Base-by-base conservation (phyloP, 2,888 invertebrate genomes). In the Dynastes maya region DNA sequence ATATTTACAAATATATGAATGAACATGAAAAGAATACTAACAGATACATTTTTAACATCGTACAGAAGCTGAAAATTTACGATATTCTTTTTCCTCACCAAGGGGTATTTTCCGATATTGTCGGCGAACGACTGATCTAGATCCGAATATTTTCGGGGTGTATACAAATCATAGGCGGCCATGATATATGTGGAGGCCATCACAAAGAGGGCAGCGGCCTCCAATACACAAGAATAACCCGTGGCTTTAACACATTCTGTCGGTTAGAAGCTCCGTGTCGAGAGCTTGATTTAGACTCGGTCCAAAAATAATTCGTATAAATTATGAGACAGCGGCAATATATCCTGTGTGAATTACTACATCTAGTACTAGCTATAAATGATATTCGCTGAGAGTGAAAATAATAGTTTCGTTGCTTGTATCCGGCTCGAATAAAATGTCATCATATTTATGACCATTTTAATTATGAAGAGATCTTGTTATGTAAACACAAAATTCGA, bases 151-250 rank as follows among this genome's bases (percentile, higher is more conserved):
- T 78, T 78, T 71, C 55, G 63, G 77, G 71, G 79, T 72, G 77
- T 77, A 67, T 76, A 80, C 81, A 82, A 83, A 83, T 83, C 82
- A 80, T 75, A 55, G 77, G 49, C 82, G 85, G 87, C 88, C 88
- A 88, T 88, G 86, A 88, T 87, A 84, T 84, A 86, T 86, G 79
- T 80, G 87, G 88, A 87, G 87, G 88, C 88, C 88, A 88, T 88
- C 85, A 86, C 87, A 85, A 87, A 88, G 86, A 87, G 88, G 88
- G 88, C 88, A 88, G 88, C 87, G 88, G 88, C 88, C 83, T 83
- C 80, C 80, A 80, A 81, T 81, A 83, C 83, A 83, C 83, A 84
- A 83, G 85, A 86, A 86, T 86, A 86, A 85, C 85, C 82, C 85
- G 84, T 86, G 85, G 85, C 85, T 86, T 82, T 86, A 85, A 86